Conservation (phyloP, 2,797 vertebrate species). For the Haliaeetus vocifer region DNA sequence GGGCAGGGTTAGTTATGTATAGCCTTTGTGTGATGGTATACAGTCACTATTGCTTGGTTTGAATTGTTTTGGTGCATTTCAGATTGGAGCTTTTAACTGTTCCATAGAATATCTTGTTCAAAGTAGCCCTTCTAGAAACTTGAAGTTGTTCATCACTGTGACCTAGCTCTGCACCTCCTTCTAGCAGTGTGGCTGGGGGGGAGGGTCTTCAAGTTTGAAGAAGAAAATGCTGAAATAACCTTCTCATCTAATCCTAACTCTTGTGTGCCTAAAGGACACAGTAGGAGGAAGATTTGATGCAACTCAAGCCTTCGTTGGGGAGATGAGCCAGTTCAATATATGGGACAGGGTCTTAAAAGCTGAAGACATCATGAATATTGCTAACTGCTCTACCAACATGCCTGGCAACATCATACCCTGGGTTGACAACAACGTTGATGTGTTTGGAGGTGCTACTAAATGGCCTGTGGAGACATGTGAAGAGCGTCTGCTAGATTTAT, state of each 20-base stretch:
- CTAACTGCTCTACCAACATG: constrained; percentile 92
- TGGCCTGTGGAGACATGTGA: constrained; percentile 90
- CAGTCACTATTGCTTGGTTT: neutral
- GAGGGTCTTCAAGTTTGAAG: neutral
- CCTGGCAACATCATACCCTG: constrained; percentile 93
- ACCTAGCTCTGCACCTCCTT: neutral
- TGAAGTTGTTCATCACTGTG: neutral
- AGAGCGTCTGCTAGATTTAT: constrained; percentile 87
- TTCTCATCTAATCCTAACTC: neutral
- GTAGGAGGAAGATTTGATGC: constrained; percentile 96
- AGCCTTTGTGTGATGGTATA: neutral
- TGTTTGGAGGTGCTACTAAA: constrained; percentile 92
- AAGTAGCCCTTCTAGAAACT: neutral
- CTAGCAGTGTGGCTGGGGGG: neutral
- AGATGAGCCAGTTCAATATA: constrained; percentile 97
- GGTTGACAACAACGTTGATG: constrained; percentile 90
- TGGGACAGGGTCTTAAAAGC: constrained; percentile 93
- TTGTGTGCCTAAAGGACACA: constrained; percentile 82
- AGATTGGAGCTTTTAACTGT: neutral
- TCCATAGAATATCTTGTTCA: neutral
- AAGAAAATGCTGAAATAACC: neutral
- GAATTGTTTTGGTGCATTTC: neutral
- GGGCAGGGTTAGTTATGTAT: neutral
- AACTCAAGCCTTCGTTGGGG: constrained; percentile 96
- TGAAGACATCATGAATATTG: constrained; percentile 87